Evolutionary conservation across 2,888 invertebrate genomes (phyloP).

Genomic region (Callyntrura guangdongensis): DNA sequence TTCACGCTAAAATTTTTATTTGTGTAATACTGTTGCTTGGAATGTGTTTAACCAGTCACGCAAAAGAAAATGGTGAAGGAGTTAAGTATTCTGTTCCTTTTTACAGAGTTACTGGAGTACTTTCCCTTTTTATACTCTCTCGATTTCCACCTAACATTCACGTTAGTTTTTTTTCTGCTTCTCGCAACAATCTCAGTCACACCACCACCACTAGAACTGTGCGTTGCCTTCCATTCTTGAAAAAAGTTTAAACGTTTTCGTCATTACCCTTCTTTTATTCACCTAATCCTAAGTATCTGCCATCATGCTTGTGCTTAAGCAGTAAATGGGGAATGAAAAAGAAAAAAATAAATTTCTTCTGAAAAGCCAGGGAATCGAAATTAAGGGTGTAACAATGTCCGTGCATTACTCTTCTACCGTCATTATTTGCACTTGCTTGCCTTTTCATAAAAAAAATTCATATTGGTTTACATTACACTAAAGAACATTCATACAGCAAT

Average conservation of each 20-base stretch:
- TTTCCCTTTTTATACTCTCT: slow-evolving; percentile 59
- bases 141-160: slow-evolving; percentile 8
- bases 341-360: slow-evolving; percentile 66
- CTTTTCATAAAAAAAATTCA: slow-evolving; percentile 61
- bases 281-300: slow-evolving; percentile 62
- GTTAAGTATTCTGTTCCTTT: slow-evolving; percentile 63
- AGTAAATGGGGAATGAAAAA: slow-evolving; percentile 12
- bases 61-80: slow-evolving; percentile 64
- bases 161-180: not conserved
- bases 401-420: slow-evolving; percentile 62
- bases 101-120: slow-evolving; percentile 48
- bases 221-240: not conserved
- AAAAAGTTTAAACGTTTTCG: not conserved
- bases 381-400: slow-evolving; percentile 70
- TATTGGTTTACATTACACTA: slow-evolving; percentile 53
- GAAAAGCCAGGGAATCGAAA: slow-evolving; percentile 67
- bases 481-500: slow-evolving; percentile 10
- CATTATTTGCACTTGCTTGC: slow-evolving; percentile 76
- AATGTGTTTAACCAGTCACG: slow-evolving; percentile 59
- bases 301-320: slow-evolving; percentile 36
- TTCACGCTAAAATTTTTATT: slow-evolving; percentile 42
- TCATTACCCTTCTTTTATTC: slow-evolving; percentile 33
- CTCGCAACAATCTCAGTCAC: not conserved
- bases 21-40: slow-evolving; percentile 37
- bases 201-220: not conserved